Evolutionary conservation across 2,888 invertebrate species (phyloP), one percentile per base, ranked within the genome.

Genomic region (Tipula vernalis): DNA sequence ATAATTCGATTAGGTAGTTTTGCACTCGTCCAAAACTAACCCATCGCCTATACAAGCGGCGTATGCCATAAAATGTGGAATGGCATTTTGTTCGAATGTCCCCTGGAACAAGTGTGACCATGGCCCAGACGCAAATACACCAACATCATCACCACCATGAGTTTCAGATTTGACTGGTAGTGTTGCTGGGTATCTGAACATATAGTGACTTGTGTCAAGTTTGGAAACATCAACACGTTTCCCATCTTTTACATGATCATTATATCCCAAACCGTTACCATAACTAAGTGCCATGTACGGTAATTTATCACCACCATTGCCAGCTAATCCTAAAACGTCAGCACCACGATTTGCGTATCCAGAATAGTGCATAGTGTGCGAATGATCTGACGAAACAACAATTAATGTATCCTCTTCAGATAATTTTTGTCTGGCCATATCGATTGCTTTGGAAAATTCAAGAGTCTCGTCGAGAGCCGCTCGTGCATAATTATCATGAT

Each of bases 101-200:
- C 97, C 96, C 0, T 94, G 94, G 89, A 97, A 96, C 0, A 97
- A 92, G 89, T 97, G 96, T 0, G 96, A 92, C 95, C 95, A 95
- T 0, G 96, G 97, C 36, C 95, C 97, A 12, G 91, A 91, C 0
- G 96, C 96, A 90, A 94, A 96, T 0, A 97, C 94, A 0, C 94
- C 94, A 0, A 97, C 96, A 90, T 97, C 97, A 88, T 97, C 96
- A 0, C 95, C 96, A 0, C 95, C 96, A 89, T 96, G 96, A 0
- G 95, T 95, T 89, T 96, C 96, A 15, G 93, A 90, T 0, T 89
- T 83, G 36, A 93, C 91, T 0, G 95, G 95, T 0, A 94, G 93
- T 0, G 94, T 91, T 0, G 95, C 91, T 0, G 95, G 95, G 89
- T 93, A 95, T 0, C 91, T 57, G 36, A 90, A 90, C 42, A 89